These are phyloP conservation scores for Pyrgilauda ruficollis DNA, from an alignment of 2,113 vertebrate genomes.

Conservation along the genomic window DNA sequence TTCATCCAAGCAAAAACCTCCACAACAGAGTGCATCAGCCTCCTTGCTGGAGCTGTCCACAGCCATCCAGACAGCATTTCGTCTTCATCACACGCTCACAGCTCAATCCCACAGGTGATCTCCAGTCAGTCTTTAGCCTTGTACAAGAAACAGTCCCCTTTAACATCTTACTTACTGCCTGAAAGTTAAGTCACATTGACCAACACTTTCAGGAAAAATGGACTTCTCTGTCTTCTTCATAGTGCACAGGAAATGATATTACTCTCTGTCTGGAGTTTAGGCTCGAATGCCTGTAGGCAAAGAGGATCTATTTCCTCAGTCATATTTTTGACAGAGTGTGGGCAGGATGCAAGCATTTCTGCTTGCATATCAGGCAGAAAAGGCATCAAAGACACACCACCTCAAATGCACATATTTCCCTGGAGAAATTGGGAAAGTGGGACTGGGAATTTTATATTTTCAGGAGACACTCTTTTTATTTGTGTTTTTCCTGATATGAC, in stretches of 20 bases:
- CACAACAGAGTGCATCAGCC: neutral
- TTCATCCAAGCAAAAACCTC: neutral
- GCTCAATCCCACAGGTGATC: neutral
- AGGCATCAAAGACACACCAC: neutral
- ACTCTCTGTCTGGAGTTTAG: neutral
- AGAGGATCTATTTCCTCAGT: neutral
- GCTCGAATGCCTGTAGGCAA: neutral
- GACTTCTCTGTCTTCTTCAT: neutral
- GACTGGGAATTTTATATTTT: neutral
- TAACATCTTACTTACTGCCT: neutral
- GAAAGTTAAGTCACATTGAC: neutral
- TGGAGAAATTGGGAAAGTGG: neutral
- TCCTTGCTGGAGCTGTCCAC: neutral
- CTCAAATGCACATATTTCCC: neutral
- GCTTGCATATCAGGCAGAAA: rapidly evolving
- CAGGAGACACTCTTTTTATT: neutral
- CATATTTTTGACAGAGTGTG: neutral
- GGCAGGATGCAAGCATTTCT: neutral
- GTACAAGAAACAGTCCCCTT: neutral
- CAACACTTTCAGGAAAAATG: neutral
- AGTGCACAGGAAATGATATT: neutral
- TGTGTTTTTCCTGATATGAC: neutral
- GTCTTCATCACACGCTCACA: neutral
- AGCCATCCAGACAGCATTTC: neutral
- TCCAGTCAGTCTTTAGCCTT: neutral